Conservation (phyloP, 2,113 vertebrate genomes). For the Marcusenius ussheri region DNA sequence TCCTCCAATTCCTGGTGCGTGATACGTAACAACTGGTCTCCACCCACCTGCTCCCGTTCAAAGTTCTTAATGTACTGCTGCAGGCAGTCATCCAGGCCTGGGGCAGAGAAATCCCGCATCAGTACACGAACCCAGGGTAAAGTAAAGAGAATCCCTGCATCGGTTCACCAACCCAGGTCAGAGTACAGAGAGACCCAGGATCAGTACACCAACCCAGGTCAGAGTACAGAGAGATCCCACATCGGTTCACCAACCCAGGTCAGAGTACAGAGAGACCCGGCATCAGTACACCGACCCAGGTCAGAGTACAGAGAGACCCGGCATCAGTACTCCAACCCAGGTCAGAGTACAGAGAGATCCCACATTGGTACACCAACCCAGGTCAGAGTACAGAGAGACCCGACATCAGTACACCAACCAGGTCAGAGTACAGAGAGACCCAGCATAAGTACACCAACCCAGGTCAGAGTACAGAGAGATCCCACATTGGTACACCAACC, state of each 20-base stretch:
- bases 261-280: background rate
- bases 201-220: background rate
- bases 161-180: background rate
- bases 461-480: no score
- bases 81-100: constrained; percentile 75
- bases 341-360: background rate
- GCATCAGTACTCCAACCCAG: background rate
- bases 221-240: background rate
- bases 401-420: background rate
- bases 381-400: background rate
- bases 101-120: background rate
- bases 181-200: background rate
- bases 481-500: no score
- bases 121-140: background rate
- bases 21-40: constrained; percentile 58
- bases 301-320: no score
- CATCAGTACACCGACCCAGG: background rate
- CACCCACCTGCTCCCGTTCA: constrained; percentile 74
- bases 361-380: background rate
- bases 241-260: no score
- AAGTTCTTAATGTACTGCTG: constrained; percentile 80
- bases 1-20: constrained; percentile 77
- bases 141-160: background rate
- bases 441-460: no score
- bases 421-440: background rate